Conservation (phyloP, 2,888 invertebrate genomes). For the Scelioninae gen. 2 region DNA sequence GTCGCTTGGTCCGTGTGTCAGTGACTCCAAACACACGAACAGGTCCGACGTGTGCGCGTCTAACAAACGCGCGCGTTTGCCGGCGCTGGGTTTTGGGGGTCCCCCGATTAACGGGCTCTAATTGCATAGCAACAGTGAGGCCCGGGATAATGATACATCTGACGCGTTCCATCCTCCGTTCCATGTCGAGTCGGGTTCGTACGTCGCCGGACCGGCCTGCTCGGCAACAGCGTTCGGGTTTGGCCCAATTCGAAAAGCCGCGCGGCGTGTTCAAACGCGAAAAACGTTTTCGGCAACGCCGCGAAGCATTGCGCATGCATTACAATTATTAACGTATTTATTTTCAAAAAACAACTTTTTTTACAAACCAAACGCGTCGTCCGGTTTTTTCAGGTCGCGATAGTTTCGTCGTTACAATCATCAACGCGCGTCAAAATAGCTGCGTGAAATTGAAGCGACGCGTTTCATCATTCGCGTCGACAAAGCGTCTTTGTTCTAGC, state of each 20-base stretch:
- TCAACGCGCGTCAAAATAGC: too few relatives aligned
- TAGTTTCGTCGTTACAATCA: too few relatives aligned
- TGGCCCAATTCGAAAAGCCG: too few relatives aligned
- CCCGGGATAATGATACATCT: constrained; percentile 73
- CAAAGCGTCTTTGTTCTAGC: constrained; percentile 35
- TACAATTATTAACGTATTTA: too few relatives aligned
- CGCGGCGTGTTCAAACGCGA: too few relatives aligned
- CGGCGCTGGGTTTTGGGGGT: constrained; percentile 43
- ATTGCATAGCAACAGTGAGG: constrained; percentile 74
- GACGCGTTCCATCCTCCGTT: constrained; percentile 62
- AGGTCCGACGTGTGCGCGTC: constrained; percentile 24
- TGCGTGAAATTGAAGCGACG: too few relatives aligned
- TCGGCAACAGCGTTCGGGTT: constrained; percentile 65
- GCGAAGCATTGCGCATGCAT: too few relatives aligned
- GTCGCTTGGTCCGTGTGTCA: constrained; percentile 40
- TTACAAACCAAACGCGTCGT: too few relatives aligned
- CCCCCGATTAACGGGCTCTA: constrained; percentile 73
- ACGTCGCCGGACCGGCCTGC: constrained; percentile 36
- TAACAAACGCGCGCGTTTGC: constrained; percentile 34
- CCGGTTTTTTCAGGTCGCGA: too few relatives aligned
- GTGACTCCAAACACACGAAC: constrained; percentile 42
- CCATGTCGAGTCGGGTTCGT: constrained; percentile 23
- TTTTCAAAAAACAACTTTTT: too few relatives aligned
- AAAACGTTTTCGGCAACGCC: too few relatives aligned
- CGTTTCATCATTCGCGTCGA: too few relatives aligned